phyloP scores from a whole-genome alignment of 2,797 vertebrate species.

The Knipowitschia caucasica region DNA sequence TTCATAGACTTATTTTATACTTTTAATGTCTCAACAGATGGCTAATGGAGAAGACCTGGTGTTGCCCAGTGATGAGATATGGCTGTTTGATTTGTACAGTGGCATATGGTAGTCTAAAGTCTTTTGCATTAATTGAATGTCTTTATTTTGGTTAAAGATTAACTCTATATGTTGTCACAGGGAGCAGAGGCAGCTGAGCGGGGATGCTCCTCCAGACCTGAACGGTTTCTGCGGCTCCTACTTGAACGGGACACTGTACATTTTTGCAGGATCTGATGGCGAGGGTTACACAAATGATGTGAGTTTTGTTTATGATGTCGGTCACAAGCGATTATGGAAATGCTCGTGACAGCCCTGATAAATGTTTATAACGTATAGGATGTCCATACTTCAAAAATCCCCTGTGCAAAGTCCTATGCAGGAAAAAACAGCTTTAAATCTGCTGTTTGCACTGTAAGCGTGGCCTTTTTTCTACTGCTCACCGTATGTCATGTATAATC shows the following conservation, averaged over 20 bases:
- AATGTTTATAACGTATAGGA: constrained; percentile 4
- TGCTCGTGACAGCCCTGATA: neutral
- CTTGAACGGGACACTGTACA: constrained; percentile 80
- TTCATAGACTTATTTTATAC: neutral
- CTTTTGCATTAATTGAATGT: constrained; percentile 3
- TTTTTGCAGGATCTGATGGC: constrained; percentile 88
- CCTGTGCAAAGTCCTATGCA: too few relatives aligned
- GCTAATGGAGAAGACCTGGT: constrained; percentile 83
- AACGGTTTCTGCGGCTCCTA: constrained; percentile 83
- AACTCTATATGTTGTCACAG: constrained; percentile 56
- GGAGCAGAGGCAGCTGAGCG: constrained; percentile 81
- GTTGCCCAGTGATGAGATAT: constrained; percentile 89
- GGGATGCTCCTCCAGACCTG: constrained; percentile 83
- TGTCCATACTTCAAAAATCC: too few relatives aligned
- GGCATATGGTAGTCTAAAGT: constrained; percentile 78
- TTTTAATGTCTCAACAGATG: constrained; percentile 69
- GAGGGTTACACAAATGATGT: constrained; percentile 88
- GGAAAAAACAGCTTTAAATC: neutral
- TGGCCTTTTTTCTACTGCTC: too few relatives aligned
- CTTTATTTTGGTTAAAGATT: neutral
- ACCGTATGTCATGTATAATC: neutral
- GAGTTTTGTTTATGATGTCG: neutral
- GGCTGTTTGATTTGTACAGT: constrained; percentile 89
- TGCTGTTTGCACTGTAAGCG: too few relatives aligned
- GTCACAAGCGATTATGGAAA: neutral